phyloP scores from a whole-genome alignment of 1,140 invertebrate species.

The Bombus impatiens region DNA sequence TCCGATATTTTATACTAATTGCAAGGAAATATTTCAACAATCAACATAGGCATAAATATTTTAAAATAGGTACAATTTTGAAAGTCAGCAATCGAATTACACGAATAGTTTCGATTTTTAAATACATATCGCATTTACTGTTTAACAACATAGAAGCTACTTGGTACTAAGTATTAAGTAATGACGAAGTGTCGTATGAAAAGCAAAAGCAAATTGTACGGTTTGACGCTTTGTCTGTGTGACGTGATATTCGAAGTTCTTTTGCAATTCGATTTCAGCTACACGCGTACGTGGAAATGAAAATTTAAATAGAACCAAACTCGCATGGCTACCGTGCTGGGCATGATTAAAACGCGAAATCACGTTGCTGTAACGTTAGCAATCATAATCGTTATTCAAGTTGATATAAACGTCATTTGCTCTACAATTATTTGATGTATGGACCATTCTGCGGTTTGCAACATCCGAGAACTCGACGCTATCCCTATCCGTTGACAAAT shows the following conservation, averaged over 20 bases:
- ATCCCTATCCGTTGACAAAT: constrained; percentile 45
- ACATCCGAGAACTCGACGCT: constrained; percentile 35
- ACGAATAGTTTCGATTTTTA: background rate
- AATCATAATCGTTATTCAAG: constrained; percentile 34
- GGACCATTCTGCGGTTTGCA: constrained; percentile 41
- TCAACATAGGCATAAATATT: background rate
- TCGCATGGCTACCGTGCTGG: background rate
- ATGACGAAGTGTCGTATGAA: background rate
- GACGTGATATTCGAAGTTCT: background rate
- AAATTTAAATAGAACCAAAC: constrained; percentile 4
- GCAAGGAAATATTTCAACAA: background rate
- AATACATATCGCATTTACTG: background rate
- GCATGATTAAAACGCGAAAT: background rate
- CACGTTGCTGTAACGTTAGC: constrained; percentile 18
- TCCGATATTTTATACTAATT: background rate
- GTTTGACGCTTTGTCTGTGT: background rate
- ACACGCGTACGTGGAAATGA: constrained; percentile 6
- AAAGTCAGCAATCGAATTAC: background rate
- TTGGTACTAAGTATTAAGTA: background rate
- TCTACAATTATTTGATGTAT: constrained; percentile 47
- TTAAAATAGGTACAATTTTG: background rate
- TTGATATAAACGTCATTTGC: constrained; percentile 46
- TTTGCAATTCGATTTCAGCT: constrained; percentile 7
- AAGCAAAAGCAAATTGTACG: background rate
- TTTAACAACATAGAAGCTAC: background rate